Evolutionary conservation across 2,113 vertebrate species (phyloP), one percentile per base, ranked within the genome.

Genomic region (Oryzias curvinotus): DNA sequence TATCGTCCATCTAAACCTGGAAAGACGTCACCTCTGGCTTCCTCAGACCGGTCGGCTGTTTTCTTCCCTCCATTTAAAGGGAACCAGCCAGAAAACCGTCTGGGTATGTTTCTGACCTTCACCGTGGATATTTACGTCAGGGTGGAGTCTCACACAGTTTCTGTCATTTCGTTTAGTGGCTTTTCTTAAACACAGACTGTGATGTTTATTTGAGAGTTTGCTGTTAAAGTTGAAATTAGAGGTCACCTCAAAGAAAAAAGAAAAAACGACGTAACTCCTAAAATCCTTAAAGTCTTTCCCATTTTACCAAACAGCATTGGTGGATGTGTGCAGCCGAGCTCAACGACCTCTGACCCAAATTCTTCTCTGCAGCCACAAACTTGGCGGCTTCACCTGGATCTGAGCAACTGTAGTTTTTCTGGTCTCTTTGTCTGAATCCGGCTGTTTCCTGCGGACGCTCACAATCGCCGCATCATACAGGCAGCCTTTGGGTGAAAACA

Each of bases 271-370:
- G n/a, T 30, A 25, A 58, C 36, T 59, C 25, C 44, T 25, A n/a
- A 57, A 57, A 21, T 48, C 16, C 25, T 51, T 25, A n/a, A 61
- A 57, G 26, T 48, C 16, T 45, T 68, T 57, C 36, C 45, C 7
- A n/a, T 21, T 42, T 51, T 42, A 15, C 5, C 3, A 51, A 43
- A 41, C 30, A 21, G 14, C 14, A 25, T 59, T 45, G 68, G 57
- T 57, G 42, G 21, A 42, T 21, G 28, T 15, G 65, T 73, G 80
- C 64, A 77, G 68, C 65, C 82, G 66, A 70, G 72, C 68, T 76
- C 52, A 18, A 65, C 68, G 81, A 78, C 58, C 71, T 64, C 59
- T 80, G 75, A 83, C 83, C 80, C 65, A 75, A 47, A 61, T 78
- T 64, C 66, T 68, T 16, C 46, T 77, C 58, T 49, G 47, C 14